Conservation (phyloP, 2,797 vertebrate species). For the Smutsia temminckii region DNA sequence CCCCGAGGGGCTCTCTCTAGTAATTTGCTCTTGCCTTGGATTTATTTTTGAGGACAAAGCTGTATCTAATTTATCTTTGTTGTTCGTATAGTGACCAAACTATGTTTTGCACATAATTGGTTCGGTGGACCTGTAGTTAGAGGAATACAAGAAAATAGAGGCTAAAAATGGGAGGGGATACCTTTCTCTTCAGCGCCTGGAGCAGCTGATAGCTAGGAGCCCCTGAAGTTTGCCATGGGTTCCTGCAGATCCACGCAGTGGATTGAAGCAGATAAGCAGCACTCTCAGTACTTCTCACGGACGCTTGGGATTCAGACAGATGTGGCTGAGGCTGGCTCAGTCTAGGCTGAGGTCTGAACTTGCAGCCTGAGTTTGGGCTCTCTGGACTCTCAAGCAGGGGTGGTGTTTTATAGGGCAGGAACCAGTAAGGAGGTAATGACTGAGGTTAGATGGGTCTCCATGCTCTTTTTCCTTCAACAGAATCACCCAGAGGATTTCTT, state of each 20-base stretch:
- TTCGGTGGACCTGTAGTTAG: neutral
- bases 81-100: neutral
- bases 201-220: neutral
- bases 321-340: accelerated
- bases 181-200: neutral
- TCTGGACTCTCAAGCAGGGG: neutral
- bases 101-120: accelerated
- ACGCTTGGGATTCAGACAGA: too few species aligned
- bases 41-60: neutral
- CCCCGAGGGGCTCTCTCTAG: accelerated
- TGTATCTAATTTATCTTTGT: neutral
- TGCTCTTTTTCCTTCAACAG: neutral
- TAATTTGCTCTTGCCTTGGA: neutral
- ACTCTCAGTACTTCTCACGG: accelerated
- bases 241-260: neutral
- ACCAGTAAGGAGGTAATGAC: neutral
- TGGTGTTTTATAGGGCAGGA: neutral
- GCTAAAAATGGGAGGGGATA: neutral
- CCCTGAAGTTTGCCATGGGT: neutral
- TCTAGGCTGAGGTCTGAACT: neutral
- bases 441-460: too few species aligned
- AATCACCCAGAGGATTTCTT: neutral
- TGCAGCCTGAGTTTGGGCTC: neutral
- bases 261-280: neutral
- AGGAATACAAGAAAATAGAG: neutral